Evolutionary conservation across 2,797 vertebrate species (phyloP).

Genomic region (Girardinus metallicus): DNA sequence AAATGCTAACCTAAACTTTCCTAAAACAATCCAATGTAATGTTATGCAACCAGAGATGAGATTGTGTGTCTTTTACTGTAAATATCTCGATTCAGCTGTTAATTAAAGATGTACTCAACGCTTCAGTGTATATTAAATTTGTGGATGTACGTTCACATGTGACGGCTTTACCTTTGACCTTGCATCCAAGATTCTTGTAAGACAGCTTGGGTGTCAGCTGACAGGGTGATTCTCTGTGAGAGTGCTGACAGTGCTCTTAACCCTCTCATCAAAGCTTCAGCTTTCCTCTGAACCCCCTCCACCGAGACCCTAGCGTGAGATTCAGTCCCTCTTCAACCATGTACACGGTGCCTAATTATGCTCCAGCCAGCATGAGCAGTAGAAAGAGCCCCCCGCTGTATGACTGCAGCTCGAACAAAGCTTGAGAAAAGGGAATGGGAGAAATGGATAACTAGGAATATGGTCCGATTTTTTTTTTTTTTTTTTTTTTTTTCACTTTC

Average conservation of each 20-base stretch:
- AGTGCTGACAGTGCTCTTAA: constrained; percentile 70
- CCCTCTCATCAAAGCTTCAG: constrained; percentile 67
- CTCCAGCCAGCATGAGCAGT: constrained; percentile 50
- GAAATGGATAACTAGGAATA: constrained; percentile 74
- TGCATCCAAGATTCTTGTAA: constrained; percentile 12
- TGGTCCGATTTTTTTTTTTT: constrained; percentile 69
- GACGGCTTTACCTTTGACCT: not conserved
- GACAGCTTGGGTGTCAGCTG: constrained; percentile 50
- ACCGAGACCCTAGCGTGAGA: constrained; percentile 54
- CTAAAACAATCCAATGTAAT: not conserved
- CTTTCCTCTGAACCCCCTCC: constrained; percentile 58
- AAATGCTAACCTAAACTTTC: not conserved
- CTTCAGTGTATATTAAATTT: not conserved
- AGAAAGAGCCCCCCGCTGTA: constrained; percentile 41
- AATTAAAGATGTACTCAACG: not conserved
- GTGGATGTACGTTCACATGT: not conserved
- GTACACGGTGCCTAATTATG: constrained; percentile 69
- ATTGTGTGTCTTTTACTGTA: not conserved
- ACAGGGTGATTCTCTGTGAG: constrained; percentile 56
- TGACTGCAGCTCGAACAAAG: constrained; percentile 51
- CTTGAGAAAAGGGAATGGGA: constrained; percentile 38
- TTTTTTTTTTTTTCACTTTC: constrained; percentile 64
- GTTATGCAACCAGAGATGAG: not conserved
- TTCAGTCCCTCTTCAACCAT: constrained; percentile 59
- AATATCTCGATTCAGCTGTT: not conserved